Conservation (phyloP, 1,140 invertebrate genomes). For the Tetragonula clypearis region DNA sequence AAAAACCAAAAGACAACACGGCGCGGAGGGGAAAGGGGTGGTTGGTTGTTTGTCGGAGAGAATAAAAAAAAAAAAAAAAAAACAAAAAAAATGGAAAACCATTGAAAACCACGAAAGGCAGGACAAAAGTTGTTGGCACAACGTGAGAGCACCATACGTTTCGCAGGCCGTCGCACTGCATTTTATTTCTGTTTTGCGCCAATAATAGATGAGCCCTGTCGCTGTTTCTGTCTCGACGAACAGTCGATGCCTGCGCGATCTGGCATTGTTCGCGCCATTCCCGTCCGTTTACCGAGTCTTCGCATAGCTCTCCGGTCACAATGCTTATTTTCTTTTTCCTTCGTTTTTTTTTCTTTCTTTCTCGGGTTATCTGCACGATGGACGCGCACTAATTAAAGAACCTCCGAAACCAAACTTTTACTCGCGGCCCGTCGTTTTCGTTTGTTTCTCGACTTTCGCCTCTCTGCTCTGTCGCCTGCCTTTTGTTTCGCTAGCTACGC, state of each 20-base stretch:
- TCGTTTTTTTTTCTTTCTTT: conserved; percentile 4
- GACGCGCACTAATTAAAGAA: conserved; percentile 67
- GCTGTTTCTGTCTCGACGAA: conserved; percentile 54
- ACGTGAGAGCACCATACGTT: conserved; percentile 59
- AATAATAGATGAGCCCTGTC: conserved; percentile 70
- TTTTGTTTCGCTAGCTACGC: too few relatives aligned
- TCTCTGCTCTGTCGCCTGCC: too few relatives aligned
- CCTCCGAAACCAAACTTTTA: conserved; percentile 24
- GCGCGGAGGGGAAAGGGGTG: too few relatives aligned
- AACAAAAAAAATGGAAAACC: background rate
- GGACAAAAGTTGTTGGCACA: conserved; percentile 58
- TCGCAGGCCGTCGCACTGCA: conserved; percentile 65
- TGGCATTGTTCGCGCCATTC: conserved; percentile 62
- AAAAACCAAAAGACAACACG: too few relatives aligned
- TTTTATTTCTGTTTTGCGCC: conserved; percentile 73
- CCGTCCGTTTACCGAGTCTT: conserved; percentile 47
- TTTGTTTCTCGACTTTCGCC: background rate
- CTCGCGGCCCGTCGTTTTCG: background rate
- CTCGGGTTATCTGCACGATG: conserved; percentile 38
- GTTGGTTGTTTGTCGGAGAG: too few relatives aligned
- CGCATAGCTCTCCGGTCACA: conserved; percentile 66
- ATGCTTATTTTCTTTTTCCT: conserved; percentile 47
- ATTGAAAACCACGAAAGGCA: conserved; percentile 12
- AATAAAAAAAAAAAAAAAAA: too few relatives aligned
- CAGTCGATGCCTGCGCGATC: conserved; percentile 41